A percentile compares a stretch with the other conserved stretches of the same genome.
phyloP scores from a whole-genome alignment of 2,113 vertebrate species.

The Laticauda laticaudata region DNA sequence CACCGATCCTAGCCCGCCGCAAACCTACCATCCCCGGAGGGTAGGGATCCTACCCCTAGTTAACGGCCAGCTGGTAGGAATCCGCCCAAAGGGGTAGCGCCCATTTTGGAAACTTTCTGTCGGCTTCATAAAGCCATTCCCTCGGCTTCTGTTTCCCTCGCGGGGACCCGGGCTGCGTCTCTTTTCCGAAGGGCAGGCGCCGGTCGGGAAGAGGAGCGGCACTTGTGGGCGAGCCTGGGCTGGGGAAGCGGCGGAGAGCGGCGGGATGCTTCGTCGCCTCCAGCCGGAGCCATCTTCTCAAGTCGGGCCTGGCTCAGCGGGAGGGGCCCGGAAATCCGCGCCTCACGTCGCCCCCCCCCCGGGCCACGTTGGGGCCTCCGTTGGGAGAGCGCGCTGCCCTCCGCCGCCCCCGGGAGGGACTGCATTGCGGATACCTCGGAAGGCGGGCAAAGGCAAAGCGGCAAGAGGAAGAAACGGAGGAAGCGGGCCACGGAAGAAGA shows the following conservation, averaged over 20 bases:
- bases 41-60: background rate
- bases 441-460: background rate
- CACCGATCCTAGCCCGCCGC: background rate
- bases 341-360: too few relatives aligned
- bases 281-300: background rate
- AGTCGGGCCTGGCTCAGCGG: background rate
- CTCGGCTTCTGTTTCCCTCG: background rate
- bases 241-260: background rate
- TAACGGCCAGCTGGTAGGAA: background rate
- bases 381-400: background rate
- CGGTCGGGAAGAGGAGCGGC: background rate
- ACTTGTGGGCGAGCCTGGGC: background rate
- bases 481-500: background rate
- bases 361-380: background rate
- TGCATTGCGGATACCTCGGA: constrained; percentile 7
- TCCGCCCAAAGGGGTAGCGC: background rate
- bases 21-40: background rate
- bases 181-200: background rate
- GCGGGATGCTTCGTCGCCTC: background rate
- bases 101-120: background rate
- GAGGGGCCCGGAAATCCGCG: background rate
- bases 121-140: background rate
- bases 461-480: too few relatives aligned
- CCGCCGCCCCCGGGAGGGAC: background rate
- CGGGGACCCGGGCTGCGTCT: background rate